A percentile compares a stretch with the other conserved stretches of the same genome.
These are phyloP conservation scores for Drosophila kanekoi DNA, from an alignment of 2,888 invertebrate genomes.

Conservation along the genomic window DNA sequence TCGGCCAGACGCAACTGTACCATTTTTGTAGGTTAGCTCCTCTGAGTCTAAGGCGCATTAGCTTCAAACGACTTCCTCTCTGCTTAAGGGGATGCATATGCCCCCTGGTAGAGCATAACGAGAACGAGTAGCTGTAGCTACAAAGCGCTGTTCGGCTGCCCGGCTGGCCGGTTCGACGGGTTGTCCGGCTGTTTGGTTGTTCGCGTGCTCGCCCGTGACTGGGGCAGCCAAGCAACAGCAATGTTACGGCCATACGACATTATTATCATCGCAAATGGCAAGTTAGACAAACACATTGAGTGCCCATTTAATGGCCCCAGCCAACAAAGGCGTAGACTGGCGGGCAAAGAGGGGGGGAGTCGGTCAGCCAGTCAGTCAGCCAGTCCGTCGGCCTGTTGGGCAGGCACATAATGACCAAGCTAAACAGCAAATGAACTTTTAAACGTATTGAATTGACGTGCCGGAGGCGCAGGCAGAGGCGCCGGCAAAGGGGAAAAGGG, in stretches of 20 bases:
- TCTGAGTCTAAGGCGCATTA: background rate
- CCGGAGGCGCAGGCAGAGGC: conserved; percentile 5
- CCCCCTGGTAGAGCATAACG: conserved; percentile 15
- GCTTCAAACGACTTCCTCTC: background rate
- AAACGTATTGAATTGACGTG: conserved; percentile 80
- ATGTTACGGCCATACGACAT: conserved; percentile 80
- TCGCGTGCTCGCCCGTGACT: conserved; percentile 42
- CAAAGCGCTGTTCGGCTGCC: conserved; percentile 32
- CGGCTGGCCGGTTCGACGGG: conserved; percentile 15
- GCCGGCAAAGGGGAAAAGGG: background rate
- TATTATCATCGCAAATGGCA: conserved; percentile 79
- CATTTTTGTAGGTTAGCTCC: too few species aligned
- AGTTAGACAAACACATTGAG: conserved; percentile 79
- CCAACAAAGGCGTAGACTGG: conserved; percentile 48
- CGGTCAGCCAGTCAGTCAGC: background rate
- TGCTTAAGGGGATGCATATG: background rate
- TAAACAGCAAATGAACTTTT: conserved; percentile 81
- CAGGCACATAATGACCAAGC: conserved; percentile 77
- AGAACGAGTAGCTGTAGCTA: conserved; percentile 43
- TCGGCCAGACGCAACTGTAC: background rate
- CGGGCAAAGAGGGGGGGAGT: conserved; percentile 9
- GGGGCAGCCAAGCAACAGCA: conserved; percentile 63
- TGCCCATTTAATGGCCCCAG: conserved; percentile 74
- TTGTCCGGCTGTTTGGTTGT: conserved; percentile 14
- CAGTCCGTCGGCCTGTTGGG: background rate